Evolutionary conservation across 2,113 vertebrate species (phyloP), one percentile per base, ranked within the genome.

Genomic region (Pongo abelii): DNA sequence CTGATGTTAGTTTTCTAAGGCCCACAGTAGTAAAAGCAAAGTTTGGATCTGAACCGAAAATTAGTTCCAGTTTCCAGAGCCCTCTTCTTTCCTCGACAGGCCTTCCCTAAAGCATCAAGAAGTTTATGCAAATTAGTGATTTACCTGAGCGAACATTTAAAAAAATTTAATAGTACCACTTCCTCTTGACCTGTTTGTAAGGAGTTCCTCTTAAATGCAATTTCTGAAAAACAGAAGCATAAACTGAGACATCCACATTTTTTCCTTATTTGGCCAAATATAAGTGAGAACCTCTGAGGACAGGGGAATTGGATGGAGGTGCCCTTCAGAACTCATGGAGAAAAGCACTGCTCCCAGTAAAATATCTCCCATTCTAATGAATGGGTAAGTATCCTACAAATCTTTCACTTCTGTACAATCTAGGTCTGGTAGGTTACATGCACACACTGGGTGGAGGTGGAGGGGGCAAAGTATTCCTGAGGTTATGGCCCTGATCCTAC

Each of bases 101-200:
- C 23, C 13, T 11, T 1, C 3, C 43, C 38, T 59, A 74, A 95
- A 81, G 74, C 9, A 79, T n/a, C 23, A 57, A 74, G 30, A 89
- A 79, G 30, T 91, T 93, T 81, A 81, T 67, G 72, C 40, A 94
- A 67, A 94, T 84, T 25, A 52, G 80, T 69, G 55, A 30, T 90
- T 96, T 96, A 90, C 61, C 43, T 88, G 69, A 40, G 57, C 25
- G 52, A 91, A 91, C 78, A 70, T 88, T 89, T 70, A 2, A 74
- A 92, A 92, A 85, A 61, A 40, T 55, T n/a, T 78, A 93, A 83
- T 22, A 83, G 64, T 78, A 74, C 25, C 75, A 75, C 79, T 91
- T 93, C 50, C 57, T 79, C 88, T 61, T 74, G 27, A 85, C 25
- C 50, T 61, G 11, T 59, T 97, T 85, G 64, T 69, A 70, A 91